Conservation (phyloP, 2,113 vertebrate genomes). For the Bolborhynchus lineola region DNA sequence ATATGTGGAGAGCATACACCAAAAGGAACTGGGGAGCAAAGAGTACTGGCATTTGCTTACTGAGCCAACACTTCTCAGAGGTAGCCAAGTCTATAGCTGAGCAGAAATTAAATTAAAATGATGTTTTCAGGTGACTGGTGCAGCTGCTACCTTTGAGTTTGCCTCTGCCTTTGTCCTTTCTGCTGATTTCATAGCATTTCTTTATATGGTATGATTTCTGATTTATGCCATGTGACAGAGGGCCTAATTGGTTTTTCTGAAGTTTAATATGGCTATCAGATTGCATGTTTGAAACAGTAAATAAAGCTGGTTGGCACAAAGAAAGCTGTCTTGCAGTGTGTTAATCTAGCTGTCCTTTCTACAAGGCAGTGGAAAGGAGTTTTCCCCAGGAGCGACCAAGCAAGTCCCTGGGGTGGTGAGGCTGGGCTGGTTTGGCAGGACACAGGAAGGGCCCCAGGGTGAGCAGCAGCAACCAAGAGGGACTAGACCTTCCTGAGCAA, state of each 20-base stretch:
- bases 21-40: not conserved
- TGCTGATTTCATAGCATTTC: not conserved
- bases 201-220: not conserved
- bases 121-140: not conserved
- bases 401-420: not conserved
- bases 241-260: not conserved
- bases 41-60: not conserved
- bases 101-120: slow-evolving; percentile 21
- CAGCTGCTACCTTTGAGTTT: slow-evolving; percentile 8
- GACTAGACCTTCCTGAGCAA: not conserved
- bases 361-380: not conserved
- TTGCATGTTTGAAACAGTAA: not conserved
- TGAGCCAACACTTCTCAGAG: not conserved
- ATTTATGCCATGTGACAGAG: not conserved
- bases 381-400: not conserved
- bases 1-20: not conserved
- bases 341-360: not conserved
- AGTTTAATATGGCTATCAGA: not conserved
- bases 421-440: fast-evolving
- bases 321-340: not conserved
- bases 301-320: not conserved
- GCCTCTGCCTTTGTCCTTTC: not conserved
- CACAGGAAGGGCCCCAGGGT: too few species aligned
- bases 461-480: not conserved
- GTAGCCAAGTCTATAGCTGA: not conserved